Percentiles rank a stretch among this genome's conserved stretches.
phyloP scores from a whole-genome alignment of 2,113 vertebrate genomes.

The Cygnus buccinator region DNA sequence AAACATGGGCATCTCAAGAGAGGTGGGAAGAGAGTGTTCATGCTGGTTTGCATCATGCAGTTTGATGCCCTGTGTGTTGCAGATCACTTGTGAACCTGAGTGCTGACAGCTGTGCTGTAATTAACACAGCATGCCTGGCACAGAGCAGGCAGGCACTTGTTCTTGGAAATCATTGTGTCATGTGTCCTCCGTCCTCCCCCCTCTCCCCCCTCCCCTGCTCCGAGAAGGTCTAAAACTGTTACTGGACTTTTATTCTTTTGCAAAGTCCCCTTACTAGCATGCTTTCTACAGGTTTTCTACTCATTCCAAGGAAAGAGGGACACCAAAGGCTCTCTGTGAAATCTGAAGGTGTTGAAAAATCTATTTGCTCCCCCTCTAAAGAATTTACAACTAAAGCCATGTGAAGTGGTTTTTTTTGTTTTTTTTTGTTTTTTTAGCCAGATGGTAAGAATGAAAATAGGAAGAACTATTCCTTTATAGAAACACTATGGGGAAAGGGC shows the following conservation, averaged over 20 bases:
- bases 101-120: constrained; percentile 11
- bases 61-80: background rate
- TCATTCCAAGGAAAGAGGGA: background rate
- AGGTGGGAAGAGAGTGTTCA: background rate
- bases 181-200: background rate
- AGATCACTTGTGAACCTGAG: background rate
- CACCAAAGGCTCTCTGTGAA: background rate
- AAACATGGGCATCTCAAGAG: background rate
- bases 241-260: background rate
- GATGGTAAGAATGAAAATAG: constrained; percentile 10
- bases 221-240: background rate
- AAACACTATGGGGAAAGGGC: background rate
- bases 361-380: background rate
- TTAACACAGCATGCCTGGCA: background rate
- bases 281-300: background rate
- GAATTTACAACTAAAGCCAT: background rate
- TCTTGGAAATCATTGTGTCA: constrained; percentile 12
- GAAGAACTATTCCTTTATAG: background rate
- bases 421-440: background rate
- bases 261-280: background rate
- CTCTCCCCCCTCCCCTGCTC: background rate
- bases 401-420: background rate
- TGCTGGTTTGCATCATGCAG: rapidly evolving
- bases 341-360: background rate
- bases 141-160: constrained; percentile 12